Evolutionary conservation across 2,113 vertebrate genomes (phyloP).

Genomic region (Desmodus rotundus): DNA sequence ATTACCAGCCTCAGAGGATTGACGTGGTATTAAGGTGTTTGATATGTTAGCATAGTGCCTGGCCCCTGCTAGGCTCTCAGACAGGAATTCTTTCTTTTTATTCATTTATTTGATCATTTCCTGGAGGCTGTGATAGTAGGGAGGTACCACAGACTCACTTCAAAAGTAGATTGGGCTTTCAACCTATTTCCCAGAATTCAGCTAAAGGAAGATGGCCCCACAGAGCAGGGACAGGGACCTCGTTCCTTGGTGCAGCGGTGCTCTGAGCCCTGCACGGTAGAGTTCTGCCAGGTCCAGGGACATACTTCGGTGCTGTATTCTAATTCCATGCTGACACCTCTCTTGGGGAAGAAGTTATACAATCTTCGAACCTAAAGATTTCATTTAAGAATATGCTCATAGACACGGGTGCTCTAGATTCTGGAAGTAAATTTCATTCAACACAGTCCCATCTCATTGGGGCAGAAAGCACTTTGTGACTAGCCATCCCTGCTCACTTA

Average conservation of each 20-base stretch:
- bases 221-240: rapidly evolving
- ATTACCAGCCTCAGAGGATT: background rate
- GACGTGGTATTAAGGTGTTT: background rate
- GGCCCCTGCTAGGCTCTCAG: background rate
- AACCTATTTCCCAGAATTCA: background rate
- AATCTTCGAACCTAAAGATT: background rate
- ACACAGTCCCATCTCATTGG: background rate
- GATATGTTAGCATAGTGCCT: background rate
- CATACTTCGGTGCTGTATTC: background rate
- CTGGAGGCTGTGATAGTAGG: background rate
- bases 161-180: background rate
- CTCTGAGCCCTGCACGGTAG: background rate
- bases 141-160: background rate
- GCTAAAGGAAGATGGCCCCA: background rate
- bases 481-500: background rate
- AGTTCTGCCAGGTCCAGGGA: background rate
- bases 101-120: background rate
- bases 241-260: background rate
- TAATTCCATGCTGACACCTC: background rate
- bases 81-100: background rate
- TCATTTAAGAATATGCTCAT: background rate
- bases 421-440: background rate
- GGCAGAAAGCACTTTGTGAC: background rate
- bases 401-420: background rate
- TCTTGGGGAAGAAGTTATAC: background rate